A percentile compares a stretch with the other conserved stretches of the same genome.
phyloP scores from a whole-genome alignment of 2,888 invertebrate genomes.

The Hyalella azteca region DNA sequence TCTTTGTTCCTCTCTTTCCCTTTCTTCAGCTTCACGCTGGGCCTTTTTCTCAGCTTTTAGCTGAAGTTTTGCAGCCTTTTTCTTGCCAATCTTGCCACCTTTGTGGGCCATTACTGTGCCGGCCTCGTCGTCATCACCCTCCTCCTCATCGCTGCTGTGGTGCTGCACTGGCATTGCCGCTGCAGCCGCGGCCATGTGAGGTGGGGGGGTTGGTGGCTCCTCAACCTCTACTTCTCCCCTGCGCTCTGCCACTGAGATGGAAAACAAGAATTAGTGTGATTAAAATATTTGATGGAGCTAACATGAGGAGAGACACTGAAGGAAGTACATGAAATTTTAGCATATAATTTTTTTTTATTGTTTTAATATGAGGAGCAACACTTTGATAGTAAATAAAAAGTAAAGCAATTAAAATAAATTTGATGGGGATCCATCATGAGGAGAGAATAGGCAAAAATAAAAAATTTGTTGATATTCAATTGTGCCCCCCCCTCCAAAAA shows the following conservation, averaged over 20 bases:
- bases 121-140: not conserved
- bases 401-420: too few species aligned
- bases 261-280: too few species aligned
- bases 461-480: too few species aligned
- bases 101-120: not conserved
- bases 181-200: not conserved
- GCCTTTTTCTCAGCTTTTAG: conserved; percentile 88
- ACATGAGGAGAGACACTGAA: not conserved
- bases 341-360: too few species aligned
- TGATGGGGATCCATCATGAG: too few species aligned
- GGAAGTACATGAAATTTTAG: not conserved
- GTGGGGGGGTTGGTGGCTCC: not conserved
- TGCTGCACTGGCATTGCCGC: not conserved
- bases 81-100: conserved; percentile 81
- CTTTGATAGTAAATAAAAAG: too few species aligned
- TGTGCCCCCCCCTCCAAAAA: too few species aligned
- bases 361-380: too few species aligned
- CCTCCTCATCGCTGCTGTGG: not conserved
- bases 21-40: conserved; percentile 80
- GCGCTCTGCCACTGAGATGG: not conserved
- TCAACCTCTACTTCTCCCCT: not conserved
- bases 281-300: too few species aligned
- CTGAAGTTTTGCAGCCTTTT: conserved; percentile 91
- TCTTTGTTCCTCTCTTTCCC: conserved; percentile 79
- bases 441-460: too few species aligned